phyloP scores from a whole-genome alignment of 2,888 invertebrate genomes.

The Cynaeus angustus region DNA sequence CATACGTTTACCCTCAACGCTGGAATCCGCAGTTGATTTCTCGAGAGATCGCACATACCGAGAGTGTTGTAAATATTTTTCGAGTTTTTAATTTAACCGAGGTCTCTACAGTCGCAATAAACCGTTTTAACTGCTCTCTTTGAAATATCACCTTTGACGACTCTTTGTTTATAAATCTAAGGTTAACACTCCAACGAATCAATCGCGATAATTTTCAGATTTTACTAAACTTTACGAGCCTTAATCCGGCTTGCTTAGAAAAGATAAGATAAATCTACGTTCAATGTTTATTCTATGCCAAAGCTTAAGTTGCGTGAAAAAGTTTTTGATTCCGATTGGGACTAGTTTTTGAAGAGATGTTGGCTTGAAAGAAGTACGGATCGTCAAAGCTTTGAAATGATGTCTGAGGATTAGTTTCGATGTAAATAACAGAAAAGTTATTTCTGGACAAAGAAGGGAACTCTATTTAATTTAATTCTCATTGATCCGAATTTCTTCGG shows the following conservation, averaged over 20 bases:
- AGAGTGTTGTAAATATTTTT: conserved; percentile 19
- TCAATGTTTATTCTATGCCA: conserved; percentile 11
- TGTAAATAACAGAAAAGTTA: conserved; percentile 11
- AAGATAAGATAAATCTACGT: conserved; percentile 8
- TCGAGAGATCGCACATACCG: conserved; percentile 11
- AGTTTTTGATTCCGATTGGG: conserved; percentile 23
- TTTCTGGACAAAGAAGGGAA: neutral
- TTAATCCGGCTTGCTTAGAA: conserved; percentile 6
- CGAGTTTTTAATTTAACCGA: conserved; percentile 23
- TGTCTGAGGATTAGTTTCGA: conserved; percentile 9
- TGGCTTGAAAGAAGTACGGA: conserved; percentile 1
- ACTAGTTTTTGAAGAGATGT: conserved; percentile 16
- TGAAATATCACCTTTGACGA: conserved; percentile 11
- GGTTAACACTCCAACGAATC: conserved; percentile 22
- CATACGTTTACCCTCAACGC: conserved; percentile 6
- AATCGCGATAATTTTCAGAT: conserved; percentile 4
- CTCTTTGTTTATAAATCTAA: conserved; percentile 22
- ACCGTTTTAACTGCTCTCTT: conserved; percentile 18
- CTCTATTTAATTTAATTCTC: conserved; percentile 20
- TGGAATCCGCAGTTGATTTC: conserved; percentile 12
- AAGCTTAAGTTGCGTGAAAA: conserved; percentile 21
- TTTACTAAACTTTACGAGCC: conserved; percentile 13
- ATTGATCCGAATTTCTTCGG: conserved; percentile 14
- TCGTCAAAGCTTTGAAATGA: conserved; percentile 27
- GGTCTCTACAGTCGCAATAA: conserved; percentile 20